These are phyloP conservation scores for Polypedilum vanderplanki DNA, from an alignment of 1,140 invertebrate species.

Conservation along the genomic window DNA sequence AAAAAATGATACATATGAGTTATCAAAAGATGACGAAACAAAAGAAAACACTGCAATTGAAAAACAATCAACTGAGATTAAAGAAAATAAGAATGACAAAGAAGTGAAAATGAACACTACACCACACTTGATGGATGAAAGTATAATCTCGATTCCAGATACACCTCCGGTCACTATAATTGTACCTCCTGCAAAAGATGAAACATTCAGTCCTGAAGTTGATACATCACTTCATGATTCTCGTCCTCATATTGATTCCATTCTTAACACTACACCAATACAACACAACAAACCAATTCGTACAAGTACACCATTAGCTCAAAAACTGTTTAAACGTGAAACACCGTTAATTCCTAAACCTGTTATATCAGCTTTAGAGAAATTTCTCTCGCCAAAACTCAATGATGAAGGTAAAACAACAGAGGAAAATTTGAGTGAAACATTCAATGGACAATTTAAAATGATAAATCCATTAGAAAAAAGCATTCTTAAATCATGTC, in stretches of 20 bases:
- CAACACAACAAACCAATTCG: not conserved
- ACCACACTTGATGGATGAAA: not conserved
- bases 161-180: not conserved
- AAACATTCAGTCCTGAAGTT: conserved; percentile 1
- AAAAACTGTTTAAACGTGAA: not conserved
- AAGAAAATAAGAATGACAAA: not conserved
- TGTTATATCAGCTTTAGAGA: not conserved
- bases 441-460: not conserved
- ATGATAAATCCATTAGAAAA: conserved; percentile 18
- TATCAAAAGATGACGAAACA: not conserved
- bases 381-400: not conserved
- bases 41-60: not conserved
- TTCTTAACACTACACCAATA: not conserved
- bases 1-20: too few relatives aligned
- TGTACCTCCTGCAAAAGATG: conserved; percentile 8
- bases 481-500: not conserved
- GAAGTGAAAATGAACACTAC: not conserved
- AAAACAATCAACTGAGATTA: not conserved
- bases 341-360: not conserved
- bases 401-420: not conserved
- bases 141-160: not conserved
- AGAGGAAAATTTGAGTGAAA: not conserved
- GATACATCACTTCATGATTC: not conserved
- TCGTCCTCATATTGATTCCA: not conserved
- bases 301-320: not conserved